Evolutionary conservation across 64 coral and sea anemone species (phyloP), one percentile per base, ranked within the genome.

Genomic region (Actinia equina): DNA sequence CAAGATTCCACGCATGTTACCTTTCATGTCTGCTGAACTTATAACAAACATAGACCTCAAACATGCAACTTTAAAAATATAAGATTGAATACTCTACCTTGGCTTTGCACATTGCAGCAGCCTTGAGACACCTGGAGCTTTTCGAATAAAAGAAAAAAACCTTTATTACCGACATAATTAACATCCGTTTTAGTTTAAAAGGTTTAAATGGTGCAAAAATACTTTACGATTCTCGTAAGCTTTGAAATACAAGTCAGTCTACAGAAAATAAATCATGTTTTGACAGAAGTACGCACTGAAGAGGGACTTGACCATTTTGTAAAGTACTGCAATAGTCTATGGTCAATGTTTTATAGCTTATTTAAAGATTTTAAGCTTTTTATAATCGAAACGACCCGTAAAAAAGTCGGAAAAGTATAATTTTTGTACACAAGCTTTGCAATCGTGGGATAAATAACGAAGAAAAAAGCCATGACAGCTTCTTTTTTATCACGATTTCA

Each of bases 41-140:
- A 37, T 37, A 37, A 37, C 30, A 49, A 49, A 49, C 46, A 49
- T 49, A 49, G 46, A 49, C 46, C 46, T 6, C 46, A 57, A 57
- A 57, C 13, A 57, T 57, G 55, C 11, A 57, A 57, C 11, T 7
- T 12, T 57, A 57, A 12, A 37, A 13, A 41, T 74, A 22, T 52
- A 22, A 49, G 46, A 8, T 49, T 49, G 46, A 49, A 4, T 49
- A 49, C 4, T 49, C 46, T 49, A 82, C 80, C 80, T 82, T 82
- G 80, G 80, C 53, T 82, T 82, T 82, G 80, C 17, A n/a, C 45
- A 30, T 25, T 82, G 80, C 43, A 82, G 80, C 23, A 82, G 43
- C 80, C 80, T 82, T 52, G 80, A 82, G 80, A 14, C 44, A 52
- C 80, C 69, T 74, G 69, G 25, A 74, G 69, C 69, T 74, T 74